A percentile compares a stretch with the other conserved stretches of the same genome.
phyloP scores from a whole-genome alignment of 2,113 vertebrate genomes.

The Chrysochloris asiatica region DNA sequence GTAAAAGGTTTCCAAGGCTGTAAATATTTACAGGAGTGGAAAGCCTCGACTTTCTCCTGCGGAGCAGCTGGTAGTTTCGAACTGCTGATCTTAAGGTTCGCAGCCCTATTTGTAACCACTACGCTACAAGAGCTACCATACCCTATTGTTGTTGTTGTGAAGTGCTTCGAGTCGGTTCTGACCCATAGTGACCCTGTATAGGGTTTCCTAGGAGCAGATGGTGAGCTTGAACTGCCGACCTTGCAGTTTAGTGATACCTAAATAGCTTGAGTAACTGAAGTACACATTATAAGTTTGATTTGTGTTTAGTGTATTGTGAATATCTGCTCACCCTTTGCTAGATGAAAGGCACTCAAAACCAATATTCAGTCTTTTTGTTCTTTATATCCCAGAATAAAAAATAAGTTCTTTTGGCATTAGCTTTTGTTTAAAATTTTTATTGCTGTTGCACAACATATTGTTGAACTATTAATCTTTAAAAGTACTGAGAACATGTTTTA shows the following conservation, averaged over 20 bases:
- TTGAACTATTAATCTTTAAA: constrained; percentile 65
- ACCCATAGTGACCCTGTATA: no score
- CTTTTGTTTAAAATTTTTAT: constrained; percentile 73
- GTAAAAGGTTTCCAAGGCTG: no score
- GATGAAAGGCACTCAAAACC: background rate
- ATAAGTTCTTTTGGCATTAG: constrained; percentile 24
- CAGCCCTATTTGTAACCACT: no score
- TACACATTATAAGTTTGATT: constrained; percentile 19
- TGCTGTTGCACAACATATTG: constrained; percentile 48
- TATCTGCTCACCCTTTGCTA: background rate
- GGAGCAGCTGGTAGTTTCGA: no score
- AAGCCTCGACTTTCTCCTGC: no score
- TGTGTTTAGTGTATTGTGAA: constrained; percentile 18
- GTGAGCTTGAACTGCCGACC: no score
- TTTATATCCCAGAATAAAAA: constrained; percentile 53
- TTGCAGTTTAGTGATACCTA: background rate
- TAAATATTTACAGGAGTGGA: no score
- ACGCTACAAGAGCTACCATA: no score
- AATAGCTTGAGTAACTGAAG: background rate
- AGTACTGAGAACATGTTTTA: constrained; percentile 39
- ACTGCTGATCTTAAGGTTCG: no score
- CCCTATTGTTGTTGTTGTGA: no score
- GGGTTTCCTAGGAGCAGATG: no score
- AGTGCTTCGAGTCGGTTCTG: no score
- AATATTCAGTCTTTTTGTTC: constrained; percentile 15